These are phyloP conservation scores for Colossoma macropomum DNA, from an alignment of 2,113 vertebrate genomes.

Conservation along the genomic window DNA sequence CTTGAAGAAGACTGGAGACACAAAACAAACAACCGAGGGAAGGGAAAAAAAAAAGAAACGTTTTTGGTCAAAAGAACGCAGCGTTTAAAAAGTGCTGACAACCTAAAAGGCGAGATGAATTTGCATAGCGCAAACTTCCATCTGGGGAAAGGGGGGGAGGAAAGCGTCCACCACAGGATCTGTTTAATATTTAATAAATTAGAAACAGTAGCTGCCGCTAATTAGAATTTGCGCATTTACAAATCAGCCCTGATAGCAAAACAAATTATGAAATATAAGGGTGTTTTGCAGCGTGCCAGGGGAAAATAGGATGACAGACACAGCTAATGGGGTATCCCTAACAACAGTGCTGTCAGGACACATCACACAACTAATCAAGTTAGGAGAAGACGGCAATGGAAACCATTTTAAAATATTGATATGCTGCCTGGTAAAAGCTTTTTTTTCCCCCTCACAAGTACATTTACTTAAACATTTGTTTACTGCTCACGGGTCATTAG, in stretches of 20 bases:
- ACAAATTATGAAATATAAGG: constrained; percentile 99
- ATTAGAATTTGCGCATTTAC: constrained; percentile 99
- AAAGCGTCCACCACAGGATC: constrained; percentile 91
- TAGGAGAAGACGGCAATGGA: constrained; percentile 88
- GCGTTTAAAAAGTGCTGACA: constrained; percentile 89
- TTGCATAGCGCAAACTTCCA: constrained; percentile 95
- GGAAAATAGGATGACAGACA: constrained; percentile 97
- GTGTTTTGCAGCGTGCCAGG: constrained; percentile 85
- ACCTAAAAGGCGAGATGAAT: constrained; percentile 83
- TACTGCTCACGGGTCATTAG: constrained; percentile 98
- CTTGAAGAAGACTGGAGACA: constrained; percentile 74
- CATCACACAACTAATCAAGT: constrained; percentile 98
- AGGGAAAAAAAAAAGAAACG: constrained; percentile 55
- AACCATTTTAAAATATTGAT: constrained; percentile 99
- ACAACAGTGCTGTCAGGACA: constrained; percentile 95
- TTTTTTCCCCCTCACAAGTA: constrained; percentile 75
- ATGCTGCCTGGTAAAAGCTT: constrained; percentile 94
- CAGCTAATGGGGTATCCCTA: constrained; percentile 98
- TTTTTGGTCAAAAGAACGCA: constrained; percentile 77
- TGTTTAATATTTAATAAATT: constrained; percentile 98
- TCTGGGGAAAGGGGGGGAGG: constrained; percentile 81
- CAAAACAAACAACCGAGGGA: constrained; percentile 79
- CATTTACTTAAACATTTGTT: constrained; percentile 97
- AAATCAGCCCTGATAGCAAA: constrained; percentile 99
- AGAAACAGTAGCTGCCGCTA: constrained; percentile 93